Evolutionary conservation across 1,140 invertebrate genomes (phyloP), one percentile per base, ranked within the genome.

Genomic region (Pteromalus puparum): DNA sequence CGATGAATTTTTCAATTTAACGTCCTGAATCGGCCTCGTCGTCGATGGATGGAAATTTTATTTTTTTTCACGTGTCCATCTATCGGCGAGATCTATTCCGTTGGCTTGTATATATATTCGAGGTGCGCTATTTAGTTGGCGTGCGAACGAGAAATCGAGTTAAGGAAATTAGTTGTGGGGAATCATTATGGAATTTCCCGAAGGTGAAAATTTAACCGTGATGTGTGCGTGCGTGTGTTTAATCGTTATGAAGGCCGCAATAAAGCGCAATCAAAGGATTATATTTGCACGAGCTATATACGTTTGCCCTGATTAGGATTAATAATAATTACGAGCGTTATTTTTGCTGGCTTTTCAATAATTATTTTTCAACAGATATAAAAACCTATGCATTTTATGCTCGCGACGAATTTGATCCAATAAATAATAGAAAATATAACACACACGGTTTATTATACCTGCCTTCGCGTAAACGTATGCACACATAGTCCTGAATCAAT

Each of bases 171-270:
- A 73, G 24, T 26, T 76, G 82, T 70, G 38, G 26, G 77, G 83
- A 87, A 87, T 88, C 87, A 81, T 83, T 83, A 70, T 85, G 65
- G 48, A 84, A 88, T 86, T 74, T 74, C 30, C 73, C 70, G 26
- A 2, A 1, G 30, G 6, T 18, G 48, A 53, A 53, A 53, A 53
- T 53, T 53, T 21, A 53, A 53, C 48, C 48, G 18, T 21, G 13
- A 21, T 21, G 48, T 21, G 48, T 53, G 18, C 12, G 48, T 53
- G 18, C 12, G 48, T 53, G 18, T 53, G 48, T 53, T 53, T 53
- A 53, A 21, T 53, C 48, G 48, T 53, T 53, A 53, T 53, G 48
- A 53, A 53, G 48, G 18, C 48, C 48, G 48, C 48, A 18, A 53
- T 53, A 53, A 53, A 53, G 48, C 48, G 48, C 48, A 53, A 53